These are phyloP conservation scores for Portunus trituberculatus DNA, from an alignment of 1,140 invertebrate species.

Conservation along the genomic window DNA sequence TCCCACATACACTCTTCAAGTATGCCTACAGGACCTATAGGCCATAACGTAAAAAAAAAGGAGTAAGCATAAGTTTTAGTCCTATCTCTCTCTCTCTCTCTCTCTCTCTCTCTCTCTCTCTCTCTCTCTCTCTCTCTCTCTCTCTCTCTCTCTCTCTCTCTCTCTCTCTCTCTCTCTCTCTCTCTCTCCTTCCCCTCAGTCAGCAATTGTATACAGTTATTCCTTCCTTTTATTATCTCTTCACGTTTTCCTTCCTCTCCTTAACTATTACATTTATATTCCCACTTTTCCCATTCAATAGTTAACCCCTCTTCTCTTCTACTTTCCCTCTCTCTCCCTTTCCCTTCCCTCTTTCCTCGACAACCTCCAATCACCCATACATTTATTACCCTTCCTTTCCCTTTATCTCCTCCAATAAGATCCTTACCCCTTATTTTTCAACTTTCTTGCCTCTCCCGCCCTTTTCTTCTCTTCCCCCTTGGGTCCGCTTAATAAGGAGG, in stretches of 20 bases:
- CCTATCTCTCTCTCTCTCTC: too few relatives aligned
- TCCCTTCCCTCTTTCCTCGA: neutral
- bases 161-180: slow-evolving; percentile 29
- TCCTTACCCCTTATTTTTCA: too few relatives aligned
- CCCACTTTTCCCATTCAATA: neutral
- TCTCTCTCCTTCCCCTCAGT: neutral
- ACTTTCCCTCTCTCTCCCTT: neutral
- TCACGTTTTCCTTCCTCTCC: neutral
- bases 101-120: too few relatives aligned
- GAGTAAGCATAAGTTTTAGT: too few relatives aligned
- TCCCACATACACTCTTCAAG: too few relatives aligned
- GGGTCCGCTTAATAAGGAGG: too few relatives aligned
- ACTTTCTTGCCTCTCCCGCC: too few relatives aligned
- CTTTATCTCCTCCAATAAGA: neutral
- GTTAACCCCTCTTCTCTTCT: neutral
- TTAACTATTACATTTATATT: neutral
- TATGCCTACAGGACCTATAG: too few relatives aligned
- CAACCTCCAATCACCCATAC: neutral
- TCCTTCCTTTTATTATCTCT: neutral
- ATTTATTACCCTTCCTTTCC: neutral
- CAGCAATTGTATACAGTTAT: neutral
- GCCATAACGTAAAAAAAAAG: too few relatives aligned
- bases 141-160: slow-evolving; percentile 29
- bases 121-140: neutral
- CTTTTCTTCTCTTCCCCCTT: too few relatives aligned